Percentiles rank a stretch among this genome's conserved stretches.
phyloP scores from a whole-genome alignment of 2,113 vertebrate genomes.

The Hucho hucho region DNA sequence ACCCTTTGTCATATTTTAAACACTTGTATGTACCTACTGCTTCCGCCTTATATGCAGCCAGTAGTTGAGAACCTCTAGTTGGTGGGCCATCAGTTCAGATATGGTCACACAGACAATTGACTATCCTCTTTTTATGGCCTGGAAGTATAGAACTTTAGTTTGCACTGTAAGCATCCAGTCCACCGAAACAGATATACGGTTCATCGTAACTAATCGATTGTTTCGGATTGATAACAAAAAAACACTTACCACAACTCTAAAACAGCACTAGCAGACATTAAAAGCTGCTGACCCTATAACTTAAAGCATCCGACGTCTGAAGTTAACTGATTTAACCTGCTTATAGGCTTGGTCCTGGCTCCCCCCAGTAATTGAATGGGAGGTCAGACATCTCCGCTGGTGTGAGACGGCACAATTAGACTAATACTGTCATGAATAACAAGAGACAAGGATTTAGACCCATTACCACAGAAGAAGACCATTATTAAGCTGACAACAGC shows the following conservation, averaged over 20 bases:
- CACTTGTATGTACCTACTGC: background rate
- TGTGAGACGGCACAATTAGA: conserved; percentile 7
- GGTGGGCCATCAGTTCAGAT: background rate
- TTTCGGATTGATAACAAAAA: background rate
- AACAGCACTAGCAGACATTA: background rate
- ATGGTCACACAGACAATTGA: background rate
- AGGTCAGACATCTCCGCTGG: background rate
- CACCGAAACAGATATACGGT: background rate
- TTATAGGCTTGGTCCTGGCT: background rate
- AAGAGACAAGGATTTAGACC: conserved; percentile 14
- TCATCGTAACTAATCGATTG: background rate
- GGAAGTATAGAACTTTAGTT: background rate
- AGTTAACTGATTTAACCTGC: background rate
- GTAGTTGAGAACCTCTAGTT: background rate
- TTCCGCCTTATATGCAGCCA: background rate
- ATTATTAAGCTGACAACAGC: conserved; percentile 22
- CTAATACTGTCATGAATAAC: conserved; percentile 15
- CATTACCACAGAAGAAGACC: conserved; percentile 36
- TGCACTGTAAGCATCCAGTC: background rate
- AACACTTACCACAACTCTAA: background rate
- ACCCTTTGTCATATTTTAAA: background rate
- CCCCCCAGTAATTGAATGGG: background rate
- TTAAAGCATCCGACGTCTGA: background rate
- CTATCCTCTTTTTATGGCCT: background rate
- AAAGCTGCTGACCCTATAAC: background rate